Base-by-base conservation (phyloP, 2,888 invertebrate genomes). In the Lymantria dispar region DNA sequence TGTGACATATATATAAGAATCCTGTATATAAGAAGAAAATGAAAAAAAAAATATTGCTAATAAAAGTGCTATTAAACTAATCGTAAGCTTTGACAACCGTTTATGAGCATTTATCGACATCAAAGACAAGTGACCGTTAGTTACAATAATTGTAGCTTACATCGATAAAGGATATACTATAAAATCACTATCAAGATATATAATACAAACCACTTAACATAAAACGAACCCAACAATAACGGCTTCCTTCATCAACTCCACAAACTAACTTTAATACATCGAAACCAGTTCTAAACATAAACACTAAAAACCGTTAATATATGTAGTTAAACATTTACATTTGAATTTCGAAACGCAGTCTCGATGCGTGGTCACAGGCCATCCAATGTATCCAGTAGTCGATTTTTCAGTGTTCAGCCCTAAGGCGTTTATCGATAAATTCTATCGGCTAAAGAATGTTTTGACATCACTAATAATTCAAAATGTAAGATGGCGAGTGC, bases 391-490 rank as follows among this genome's bases (percentile, higher is more conserved):
- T 59, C 63, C 57, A 54, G 54, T 56, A 64, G 65, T 68, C 68
- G 64, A 76, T 76, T 75, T 71, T 74, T 76, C 75, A 76, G 68
- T 69, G 69, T 62, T 63, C 54, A 48, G 52, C 64, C 66, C 60
- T 53, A 48, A 39, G 70, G 70, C 68, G 44, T 49, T 55, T 56
- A 49, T 64, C 73, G 59, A 75, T 76, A 76, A 72, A 76, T 75
- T 59, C 39, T 58, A 48, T 60, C 50, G 56, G 59, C 62, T 67
- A 64, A 62, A 62, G 64, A 66, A 67, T 73, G 74, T 75, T 75
- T 74, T 70, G 74, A 76, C 75, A 62, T 67, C 61, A 62, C 75
- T 71, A 72, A 74, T 72, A 72, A 63, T 69, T 72, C 60, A 57
- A 57, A 62, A 50, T 62, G 57, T 57, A 56, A 68, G 64, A 68